Conservation (phyloP, 2,888 invertebrate species). For the Brachynemurus nebulosus region DNA sequence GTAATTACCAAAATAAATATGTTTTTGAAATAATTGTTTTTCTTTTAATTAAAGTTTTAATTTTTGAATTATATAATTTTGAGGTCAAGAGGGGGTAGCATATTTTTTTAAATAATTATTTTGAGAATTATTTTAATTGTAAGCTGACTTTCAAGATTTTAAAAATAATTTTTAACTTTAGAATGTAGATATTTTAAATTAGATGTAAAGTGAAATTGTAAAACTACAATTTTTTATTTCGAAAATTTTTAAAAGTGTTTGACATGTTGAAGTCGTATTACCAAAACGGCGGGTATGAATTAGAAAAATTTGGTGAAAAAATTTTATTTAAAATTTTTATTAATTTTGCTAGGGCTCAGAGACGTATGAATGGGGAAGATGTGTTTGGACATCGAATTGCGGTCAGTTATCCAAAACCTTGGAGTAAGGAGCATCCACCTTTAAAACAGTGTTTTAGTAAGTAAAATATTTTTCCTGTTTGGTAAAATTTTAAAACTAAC, state of each 20-base stretch:
- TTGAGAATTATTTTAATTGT: too few relatives aligned
- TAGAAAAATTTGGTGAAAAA: conserved; percentile 3
- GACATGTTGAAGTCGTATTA: not conserved
- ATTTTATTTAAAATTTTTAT: conserved; percentile 9
- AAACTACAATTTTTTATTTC: not conserved
- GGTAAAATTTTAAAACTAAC: too few relatives aligned
- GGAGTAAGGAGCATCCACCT: conserved; percentile 15
- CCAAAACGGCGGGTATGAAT: not conserved
- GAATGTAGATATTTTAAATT: too few relatives aligned
- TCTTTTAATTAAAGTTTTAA: too few relatives aligned
- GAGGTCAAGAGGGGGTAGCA: too few relatives aligned
- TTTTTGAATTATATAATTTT: too few relatives aligned
- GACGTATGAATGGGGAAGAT: conserved; percentile 73
- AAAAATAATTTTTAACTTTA: too few relatives aligned
- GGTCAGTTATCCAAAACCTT: conserved; percentile 30
- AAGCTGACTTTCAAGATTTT: too few relatives aligned
- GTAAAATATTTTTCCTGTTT: conserved; percentile 2
- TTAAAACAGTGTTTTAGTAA: conserved; percentile 19
- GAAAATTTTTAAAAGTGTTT: not conserved
- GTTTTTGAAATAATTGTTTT: too few relatives aligned
- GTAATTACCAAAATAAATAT: too few relatives aligned
- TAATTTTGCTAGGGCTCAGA: conserved; percentile 49
- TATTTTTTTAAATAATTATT: too few relatives aligned
- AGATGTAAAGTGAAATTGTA: too few relatives aligned
- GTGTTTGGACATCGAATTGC: conserved; percentile 63